Evolutionary conservation across 2,888 invertebrate genomes (phyloP).

Genomic region (Lamellibrachia satsuma): DNA sequence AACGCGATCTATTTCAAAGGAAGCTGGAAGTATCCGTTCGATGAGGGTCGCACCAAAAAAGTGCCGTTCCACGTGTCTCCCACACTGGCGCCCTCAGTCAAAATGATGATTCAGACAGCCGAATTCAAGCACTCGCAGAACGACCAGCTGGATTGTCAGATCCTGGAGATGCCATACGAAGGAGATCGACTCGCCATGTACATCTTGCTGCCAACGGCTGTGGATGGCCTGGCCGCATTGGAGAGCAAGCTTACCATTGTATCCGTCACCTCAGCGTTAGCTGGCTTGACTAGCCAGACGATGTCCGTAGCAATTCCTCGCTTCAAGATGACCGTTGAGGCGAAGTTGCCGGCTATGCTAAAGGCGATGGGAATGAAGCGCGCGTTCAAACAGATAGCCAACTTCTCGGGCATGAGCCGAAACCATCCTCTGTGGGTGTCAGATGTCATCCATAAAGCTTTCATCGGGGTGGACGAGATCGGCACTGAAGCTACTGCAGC

Average conservation of each 20-base stretch:
- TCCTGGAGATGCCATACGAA: conserved; percentile 42
- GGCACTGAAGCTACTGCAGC: background rate
- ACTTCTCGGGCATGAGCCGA: background rate
- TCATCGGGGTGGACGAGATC: background rate
- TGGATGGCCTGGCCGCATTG: conserved; percentile 40
- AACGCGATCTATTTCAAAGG: conserved; percentile 41
- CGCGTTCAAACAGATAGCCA: background rate
- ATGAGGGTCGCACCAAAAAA: background rate
- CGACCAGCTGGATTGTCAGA: conserved; percentile 40
- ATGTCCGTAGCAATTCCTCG: background rate
- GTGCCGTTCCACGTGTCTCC: background rate
- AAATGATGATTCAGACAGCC: conserved; percentile 43
- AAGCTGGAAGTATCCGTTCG: conserved; percentile 41
- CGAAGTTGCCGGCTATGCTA: background rate
- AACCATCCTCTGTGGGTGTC: background rate
- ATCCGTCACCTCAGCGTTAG: background rate
- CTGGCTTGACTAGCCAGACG: background rate
- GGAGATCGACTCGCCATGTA: conserved; percentile 40
- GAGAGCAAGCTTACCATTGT: conserved; percentile 39
- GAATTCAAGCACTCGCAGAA: conserved; percentile 33
- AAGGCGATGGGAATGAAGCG: background rate
- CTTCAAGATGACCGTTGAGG: background rate
- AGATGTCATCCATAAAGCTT: background rate
- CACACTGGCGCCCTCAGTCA: background rate
- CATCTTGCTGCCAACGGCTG: conserved; percentile 41